Conservation (phyloP, 2,797 vertebrate genomes). For the Coluber constrictor region DNA sequence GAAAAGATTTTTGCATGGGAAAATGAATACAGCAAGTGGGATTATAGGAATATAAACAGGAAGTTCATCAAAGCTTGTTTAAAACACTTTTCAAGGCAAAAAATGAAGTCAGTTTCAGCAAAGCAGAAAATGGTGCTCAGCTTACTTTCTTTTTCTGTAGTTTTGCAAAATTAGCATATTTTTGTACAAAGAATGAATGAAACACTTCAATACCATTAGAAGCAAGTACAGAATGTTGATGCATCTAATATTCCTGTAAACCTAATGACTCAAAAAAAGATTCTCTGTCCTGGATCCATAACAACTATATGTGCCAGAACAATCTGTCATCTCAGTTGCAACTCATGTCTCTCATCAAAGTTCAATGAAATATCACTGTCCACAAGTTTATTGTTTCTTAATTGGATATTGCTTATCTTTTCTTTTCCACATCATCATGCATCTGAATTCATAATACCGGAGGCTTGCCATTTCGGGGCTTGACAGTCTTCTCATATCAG, state of each 20-base stretch:
- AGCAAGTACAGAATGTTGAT: background rate
- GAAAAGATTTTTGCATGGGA: conserved; percentile 17
- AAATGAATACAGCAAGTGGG: conserved; percentile 38
- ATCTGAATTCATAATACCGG: background rate
- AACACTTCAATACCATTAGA: conserved; percentile 31
- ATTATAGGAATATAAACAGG: conserved; percentile 30
- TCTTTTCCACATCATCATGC: background rate
- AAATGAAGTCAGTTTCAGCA: background rate
- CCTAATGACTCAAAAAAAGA: background rate
- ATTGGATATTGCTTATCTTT: background rate
- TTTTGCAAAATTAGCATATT: conserved; percentile 37
- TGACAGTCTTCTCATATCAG: background rate
- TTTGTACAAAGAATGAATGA: conserved; percentile 32
- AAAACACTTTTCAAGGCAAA: background rate
- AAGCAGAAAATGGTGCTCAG: conserved; percentile 18
- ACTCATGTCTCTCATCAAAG: background rate
- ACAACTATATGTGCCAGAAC: background rate
- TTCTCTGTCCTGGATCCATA: background rate
- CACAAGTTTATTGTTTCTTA: background rate
- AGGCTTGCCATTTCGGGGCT: too few relatives aligned
- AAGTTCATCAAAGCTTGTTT: background rate
- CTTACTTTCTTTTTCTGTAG: background rate
- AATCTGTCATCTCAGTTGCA: too few relatives aligned
- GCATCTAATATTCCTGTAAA: background rate
- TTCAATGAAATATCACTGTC: background rate